A percentile compares a stretch with the other conserved stretches of the same genome.
Evolutionary conservation across 2,113 vertebrate genomes (phyloP).

Genomic region (Girardinichthys multiradiatus): DNA sequence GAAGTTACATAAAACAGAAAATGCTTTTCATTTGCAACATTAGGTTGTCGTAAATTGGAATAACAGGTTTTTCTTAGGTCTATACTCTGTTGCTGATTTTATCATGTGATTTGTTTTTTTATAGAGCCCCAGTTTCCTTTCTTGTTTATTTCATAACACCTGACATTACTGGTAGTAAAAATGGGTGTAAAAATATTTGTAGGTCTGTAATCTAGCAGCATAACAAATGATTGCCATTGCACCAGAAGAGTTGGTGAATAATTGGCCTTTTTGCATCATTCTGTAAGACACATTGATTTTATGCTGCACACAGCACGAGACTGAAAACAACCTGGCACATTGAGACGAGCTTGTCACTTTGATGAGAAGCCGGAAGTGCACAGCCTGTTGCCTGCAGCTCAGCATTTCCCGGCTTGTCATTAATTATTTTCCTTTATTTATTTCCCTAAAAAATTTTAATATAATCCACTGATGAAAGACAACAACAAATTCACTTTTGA

Average conservation of each 20-base stretch:
- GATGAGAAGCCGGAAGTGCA: background rate
- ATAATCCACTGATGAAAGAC: background rate
- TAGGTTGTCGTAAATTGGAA: background rate
- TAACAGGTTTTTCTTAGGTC: background rate
- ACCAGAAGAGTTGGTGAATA: background rate
- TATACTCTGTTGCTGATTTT: background rate
- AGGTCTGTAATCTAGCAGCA: background rate
- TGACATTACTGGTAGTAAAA: background rate
- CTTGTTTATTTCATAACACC: background rate
- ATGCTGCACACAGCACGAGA: slow-evolving; percentile 1
- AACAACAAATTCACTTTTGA: background rate
- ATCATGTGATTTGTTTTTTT: background rate
- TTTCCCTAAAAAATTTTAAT: background rate
- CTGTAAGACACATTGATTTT: slow-evolving; percentile 2
- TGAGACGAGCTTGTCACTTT: background rate
- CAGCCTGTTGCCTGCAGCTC: background rate
- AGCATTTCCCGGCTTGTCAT: background rate
- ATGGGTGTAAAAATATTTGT: background rate
- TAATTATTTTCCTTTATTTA: background rate
- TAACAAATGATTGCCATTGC: background rate
- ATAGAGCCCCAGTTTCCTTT: background rate
- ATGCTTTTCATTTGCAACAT: background rate
- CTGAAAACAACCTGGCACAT: background rate
- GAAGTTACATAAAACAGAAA: no score
- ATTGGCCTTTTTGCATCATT: slow-evolving; percentile 10